Percentiles rank a stretch among this genome's conserved stretches.
Evolutionary conservation across 2,888 invertebrate species (phyloP).

Genomic region (Dorcus parallelipipedus): DNA sequence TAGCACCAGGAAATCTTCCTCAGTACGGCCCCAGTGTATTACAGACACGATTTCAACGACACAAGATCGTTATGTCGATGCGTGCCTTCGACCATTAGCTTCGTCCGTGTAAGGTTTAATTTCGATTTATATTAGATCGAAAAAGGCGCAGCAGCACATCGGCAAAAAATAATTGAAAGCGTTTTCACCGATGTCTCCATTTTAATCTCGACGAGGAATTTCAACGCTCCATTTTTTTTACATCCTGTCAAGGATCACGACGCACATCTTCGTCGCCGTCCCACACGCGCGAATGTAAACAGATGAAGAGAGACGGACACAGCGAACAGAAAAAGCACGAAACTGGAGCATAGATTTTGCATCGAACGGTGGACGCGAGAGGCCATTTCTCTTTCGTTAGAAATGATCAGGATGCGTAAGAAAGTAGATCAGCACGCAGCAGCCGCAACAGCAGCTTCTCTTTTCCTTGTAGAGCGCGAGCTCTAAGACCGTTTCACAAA

Average conservation of each 20-base stretch:
- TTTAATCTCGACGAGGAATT: constrained; percentile 6
- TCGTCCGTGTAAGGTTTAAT: neutral
- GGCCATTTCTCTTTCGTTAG: constrained; percentile 39
- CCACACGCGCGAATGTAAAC: neutral
- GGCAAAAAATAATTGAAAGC: constrained; percentile 19
- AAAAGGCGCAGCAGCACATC: neutral
- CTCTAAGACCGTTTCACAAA: neutral
- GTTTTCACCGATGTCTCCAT: constrained; percentile 23
- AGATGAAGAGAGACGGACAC: neutral
- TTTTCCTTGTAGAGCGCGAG: constrained; percentile 3
- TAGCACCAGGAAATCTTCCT: too few species aligned
- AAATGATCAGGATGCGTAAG: constrained; percentile 35
- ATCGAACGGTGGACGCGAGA: constrained; percentile 28
- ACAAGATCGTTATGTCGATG: neutral
- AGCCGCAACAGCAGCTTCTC: constrained; percentile 1
- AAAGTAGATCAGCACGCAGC: constrained; percentile 35
- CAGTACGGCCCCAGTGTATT: too few species aligned
- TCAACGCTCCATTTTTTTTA: constrained; percentile 16
- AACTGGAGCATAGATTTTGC: constrained; percentile 34
- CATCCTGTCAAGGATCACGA: constrained; percentile 14
- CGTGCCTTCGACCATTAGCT: neutral
- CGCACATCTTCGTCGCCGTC: neutral
- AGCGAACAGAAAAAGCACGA: neutral
- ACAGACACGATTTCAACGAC: neutral
- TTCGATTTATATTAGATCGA: constrained; percentile 1